Evolutionary conservation across 2,888 invertebrate genomes (phyloP), one percentile per base, ranked within the genome.

Genomic region (Callosobruchus maculatus): DNA sequence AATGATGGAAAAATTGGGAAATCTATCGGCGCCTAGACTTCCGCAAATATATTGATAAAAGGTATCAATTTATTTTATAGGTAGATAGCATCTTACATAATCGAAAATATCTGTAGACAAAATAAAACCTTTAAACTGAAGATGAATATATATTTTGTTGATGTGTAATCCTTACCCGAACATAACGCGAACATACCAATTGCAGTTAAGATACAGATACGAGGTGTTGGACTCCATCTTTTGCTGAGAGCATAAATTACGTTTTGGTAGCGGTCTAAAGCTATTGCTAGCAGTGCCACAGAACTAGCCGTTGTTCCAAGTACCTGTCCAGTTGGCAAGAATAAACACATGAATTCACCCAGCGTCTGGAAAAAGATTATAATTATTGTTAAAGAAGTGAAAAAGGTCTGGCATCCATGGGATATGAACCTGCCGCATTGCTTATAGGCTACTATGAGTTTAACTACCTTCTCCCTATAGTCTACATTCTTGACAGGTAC

Each of bases 231-330:
- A 79, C 89, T 86, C 89, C 89, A 90, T 76, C 84, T 81, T 71
- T 83, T 84, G 69, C 83, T 84, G n/a, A 87, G 81, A 0, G 87
- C 86, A 68, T 86, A 85, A 72, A 88, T 87, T 0, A 89, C 87
- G 68, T 88, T 89, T 82, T 87, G 84, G 77, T 90, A 91, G 71
- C 91, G 86, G 81, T 91, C 90, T 72, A 90, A 77, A 1, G 91
- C 90, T 21, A 91, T 89, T 20, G 88, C 87, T 18, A 90, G 86
- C 21, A 91, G 83, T 0, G 89, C 88, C 71, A 89, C 82, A 20
- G 90, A 90, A 78, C 89, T 90, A 0, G 87, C 88, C 66, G 90
- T 80, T 67, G 90, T 86, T 0, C 89, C 88, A 0, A 87, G 84
- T 0, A 89, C 88, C 79, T 90, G 89, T 0, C 87, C 79, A 79